Conservation (phyloP, 2,888 invertebrate genomes). For the Athripsodes cinereus region DNA sequence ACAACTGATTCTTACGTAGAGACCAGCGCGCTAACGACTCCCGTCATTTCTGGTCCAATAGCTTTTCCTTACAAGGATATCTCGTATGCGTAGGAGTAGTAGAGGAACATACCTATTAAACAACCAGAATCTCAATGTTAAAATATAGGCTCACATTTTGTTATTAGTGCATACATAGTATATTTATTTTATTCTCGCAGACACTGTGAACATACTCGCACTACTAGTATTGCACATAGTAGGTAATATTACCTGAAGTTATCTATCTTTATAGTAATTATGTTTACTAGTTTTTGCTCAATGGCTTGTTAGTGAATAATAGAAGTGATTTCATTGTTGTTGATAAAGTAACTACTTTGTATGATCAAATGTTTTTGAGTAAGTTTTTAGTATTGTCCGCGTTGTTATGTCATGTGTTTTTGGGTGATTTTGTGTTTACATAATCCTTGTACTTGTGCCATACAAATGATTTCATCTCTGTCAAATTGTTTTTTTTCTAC, state of each 20-base stretch:
- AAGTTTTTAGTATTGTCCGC: no score
- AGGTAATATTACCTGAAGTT: neutral
- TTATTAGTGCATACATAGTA: neutral
- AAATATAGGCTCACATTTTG: neutral
- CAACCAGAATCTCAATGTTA: neutral
- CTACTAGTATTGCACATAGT: neutral
- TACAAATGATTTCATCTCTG: no score
- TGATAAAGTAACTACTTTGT: no score
- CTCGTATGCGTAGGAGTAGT: slow-evolving; percentile 7
- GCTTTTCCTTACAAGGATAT: slow-evolving; percentile 21
- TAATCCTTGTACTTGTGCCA: no score
- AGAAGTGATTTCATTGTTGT: no score
- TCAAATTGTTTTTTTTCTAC: no score
- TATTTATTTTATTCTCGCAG: neutral
- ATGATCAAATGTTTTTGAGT: no score
- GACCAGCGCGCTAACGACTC: slow-evolving; percentile 14
- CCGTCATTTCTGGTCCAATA: slow-evolving; percentile 15
- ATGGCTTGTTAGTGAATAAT: neutral
- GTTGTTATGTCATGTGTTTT: no score
- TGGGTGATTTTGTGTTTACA: no score
- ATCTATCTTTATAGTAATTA: no score
- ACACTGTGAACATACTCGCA: neutral
- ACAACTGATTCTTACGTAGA: slow-evolving; percentile 1
- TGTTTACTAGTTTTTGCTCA: neutral
- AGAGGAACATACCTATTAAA: no score